Conservation (phyloP, 2,797 vertebrate genomes). For the Enteromius fasciolatus region DNA sequence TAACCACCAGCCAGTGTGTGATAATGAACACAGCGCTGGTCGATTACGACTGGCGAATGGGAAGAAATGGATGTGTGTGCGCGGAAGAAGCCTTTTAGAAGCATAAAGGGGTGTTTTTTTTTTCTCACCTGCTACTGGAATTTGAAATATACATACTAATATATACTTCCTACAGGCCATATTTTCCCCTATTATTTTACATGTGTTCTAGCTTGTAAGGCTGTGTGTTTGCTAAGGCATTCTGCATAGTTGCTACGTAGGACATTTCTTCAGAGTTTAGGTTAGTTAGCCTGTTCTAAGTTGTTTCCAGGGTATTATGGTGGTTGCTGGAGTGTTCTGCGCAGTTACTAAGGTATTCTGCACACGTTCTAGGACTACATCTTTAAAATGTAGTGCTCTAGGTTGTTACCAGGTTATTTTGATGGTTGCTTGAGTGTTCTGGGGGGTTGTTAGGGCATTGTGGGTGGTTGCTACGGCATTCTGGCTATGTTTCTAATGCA, state of each 20-base stretch:
- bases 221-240: no score
- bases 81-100: conserved; percentile 6
- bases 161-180: not conserved
- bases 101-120: conserved; percentile 2
- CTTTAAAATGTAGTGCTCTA: not conserved
- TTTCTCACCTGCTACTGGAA: not conserved
- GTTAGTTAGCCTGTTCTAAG: no score
- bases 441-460: no score
- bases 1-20: not conserved
- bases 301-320: not conserved
- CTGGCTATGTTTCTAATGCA: not conserved
- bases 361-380: no score
- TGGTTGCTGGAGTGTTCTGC: not conserved
- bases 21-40: conserved; percentile 16
- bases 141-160: not conserved
- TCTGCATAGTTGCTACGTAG: no score
- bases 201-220: no score
- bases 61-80: not conserved
- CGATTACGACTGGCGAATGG: not conserved
- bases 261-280: no score
- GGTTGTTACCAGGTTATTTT: not conserved
- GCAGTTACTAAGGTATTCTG: no score
- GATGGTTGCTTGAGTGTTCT: not conserved
- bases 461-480: not conserved
- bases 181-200: not conserved